Base-by-base conservation (phyloP, 2,888 invertebrate genomes). In the Entomobrya multifasciata region DNA sequence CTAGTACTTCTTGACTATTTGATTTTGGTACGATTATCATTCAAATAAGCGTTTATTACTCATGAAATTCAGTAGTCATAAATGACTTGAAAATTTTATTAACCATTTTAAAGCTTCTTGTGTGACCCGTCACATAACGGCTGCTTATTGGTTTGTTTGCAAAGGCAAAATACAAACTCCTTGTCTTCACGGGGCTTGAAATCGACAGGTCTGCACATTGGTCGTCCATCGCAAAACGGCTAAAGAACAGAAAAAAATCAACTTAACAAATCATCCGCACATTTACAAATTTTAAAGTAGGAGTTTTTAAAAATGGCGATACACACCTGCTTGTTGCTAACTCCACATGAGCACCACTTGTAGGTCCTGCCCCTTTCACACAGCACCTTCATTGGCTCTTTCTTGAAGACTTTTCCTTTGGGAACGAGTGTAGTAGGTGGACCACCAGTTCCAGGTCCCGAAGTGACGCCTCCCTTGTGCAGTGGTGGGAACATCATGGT, bases 51-150 rank as follows among this genome's bases (percentile, higher is more conserved):
- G n/a, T n/a, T n/a, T n/a, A n/a, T n/a, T n/a, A n/a, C n/a, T n/a
- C n/a, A n/a, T n/a, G n/a, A n/a, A n/a, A n/a, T n/a, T n/a, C n/a
- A n/a, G n/a, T n/a, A n/a, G n/a, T n/a, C n/a, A n/a, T n/a, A n/a
- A n/a, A n/a, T n/a, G n/a, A n/a, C n/a, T n/a, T n/a, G n/a, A n/a
- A 36, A 36, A 36, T 36, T 36, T 36, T 36, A 36, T n/a, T n/a
- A 36, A 6, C 36, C 36, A 36, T 36, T 20, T 62, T 65, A 84
- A 15, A 86, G 62, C 5, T 79, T 79, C 62, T 86, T 86, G 92
- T 99, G 99, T 11, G 97, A 95, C 15, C 99, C 99, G 93, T 99
- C 99, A 93, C 99, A 99, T 92, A 98, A 98, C 0, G 99, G 99
- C 89, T 97, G 94, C 90, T 97, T 96, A 74, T 94, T 95, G 0